These are phyloP conservation scores for Diarsia dahlii DNA, from an alignment of 2,888 invertebrate species.

Conservation along the genomic window DNA sequence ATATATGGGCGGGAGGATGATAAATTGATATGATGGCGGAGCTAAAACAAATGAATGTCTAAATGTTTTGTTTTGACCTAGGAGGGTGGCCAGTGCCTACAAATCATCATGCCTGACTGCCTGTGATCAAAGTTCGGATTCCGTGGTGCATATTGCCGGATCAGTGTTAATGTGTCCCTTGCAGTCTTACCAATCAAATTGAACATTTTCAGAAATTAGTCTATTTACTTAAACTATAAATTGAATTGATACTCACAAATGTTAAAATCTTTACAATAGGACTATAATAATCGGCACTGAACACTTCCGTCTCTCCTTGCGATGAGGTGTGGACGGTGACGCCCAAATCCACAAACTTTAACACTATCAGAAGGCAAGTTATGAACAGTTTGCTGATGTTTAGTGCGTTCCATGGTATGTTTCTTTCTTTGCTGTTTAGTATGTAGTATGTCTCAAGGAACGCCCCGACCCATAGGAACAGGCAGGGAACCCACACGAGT, in stretches of 20 bases:
- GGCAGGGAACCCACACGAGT: constrained; percentile 97
- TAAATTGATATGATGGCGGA: neutral
- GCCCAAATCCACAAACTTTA: constrained; percentile 93
- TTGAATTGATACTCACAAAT: constrained; percentile 93
- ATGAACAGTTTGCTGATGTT: constrained; percentile 93
- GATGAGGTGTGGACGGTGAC: constrained; percentile 91
- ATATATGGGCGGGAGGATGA: neutral
- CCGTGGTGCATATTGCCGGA: neutral
- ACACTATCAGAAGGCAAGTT: constrained; percentile 92
- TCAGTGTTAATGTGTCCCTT: neutral
- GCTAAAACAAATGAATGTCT: neutral
- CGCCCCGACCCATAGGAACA: constrained; percentile 95
- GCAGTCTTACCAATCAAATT: neutral
- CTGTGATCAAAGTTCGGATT: neutral
- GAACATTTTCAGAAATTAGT: neutral
- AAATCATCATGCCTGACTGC: neutral
- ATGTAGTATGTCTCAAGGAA: constrained; percentile 94
- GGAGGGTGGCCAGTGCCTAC: neutral
- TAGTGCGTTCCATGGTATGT: constrained; percentile 94
- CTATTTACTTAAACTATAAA: neutral
- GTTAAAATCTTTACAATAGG: constrained; percentile 94
- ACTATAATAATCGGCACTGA: constrained; percentile 94
- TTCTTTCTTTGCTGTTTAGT: constrained; percentile 93
- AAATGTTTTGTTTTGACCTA: neutral
- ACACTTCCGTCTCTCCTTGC: constrained; percentile 87